Evolutionary conservation across 2,888 invertebrate genomes (phyloP).

Genomic region (Dinocampus coccinellae): DNA sequence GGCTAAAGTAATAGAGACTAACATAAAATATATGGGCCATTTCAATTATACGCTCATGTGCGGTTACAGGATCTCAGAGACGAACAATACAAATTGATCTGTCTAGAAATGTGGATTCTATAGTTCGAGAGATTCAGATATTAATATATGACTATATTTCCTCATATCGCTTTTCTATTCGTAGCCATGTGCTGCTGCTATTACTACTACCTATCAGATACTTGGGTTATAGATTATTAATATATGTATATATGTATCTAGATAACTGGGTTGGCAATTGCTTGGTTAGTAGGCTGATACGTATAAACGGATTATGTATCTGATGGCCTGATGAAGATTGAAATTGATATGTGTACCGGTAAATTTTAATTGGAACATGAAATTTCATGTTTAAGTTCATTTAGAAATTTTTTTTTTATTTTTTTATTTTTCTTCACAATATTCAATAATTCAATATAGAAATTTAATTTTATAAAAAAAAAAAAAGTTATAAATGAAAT

Average conservation of each 20-base stretch:
- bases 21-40: slow-evolving; percentile 54
- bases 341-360: not conserved
- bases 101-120: no score
- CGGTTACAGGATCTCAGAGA: slow-evolving; percentile 61
- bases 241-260: slow-evolving; percentile 16
- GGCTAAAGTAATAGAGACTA: not conserved
- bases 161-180: no score
- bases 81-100: slow-evolving; percentile 64
- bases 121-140: not conserved
- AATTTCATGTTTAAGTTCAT: not conserved
- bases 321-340: not conserved
- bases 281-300: not conserved
- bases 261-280: not conserved
- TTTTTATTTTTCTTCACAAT: no score
- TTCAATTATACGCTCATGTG: slow-evolving; percentile 65
- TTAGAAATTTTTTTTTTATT: not conserved
- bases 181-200: no score
- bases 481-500: no score
- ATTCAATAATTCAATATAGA: no score
- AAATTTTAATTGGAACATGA: not conserved
- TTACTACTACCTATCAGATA: not conserved
- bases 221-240: not conserved
- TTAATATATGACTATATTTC: not conserved
- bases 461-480: no score
- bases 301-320: not conserved